Evolutionary conservation across 1,140 invertebrate genomes (phyloP).

Genomic region (Sinella curviseta): DNA sequence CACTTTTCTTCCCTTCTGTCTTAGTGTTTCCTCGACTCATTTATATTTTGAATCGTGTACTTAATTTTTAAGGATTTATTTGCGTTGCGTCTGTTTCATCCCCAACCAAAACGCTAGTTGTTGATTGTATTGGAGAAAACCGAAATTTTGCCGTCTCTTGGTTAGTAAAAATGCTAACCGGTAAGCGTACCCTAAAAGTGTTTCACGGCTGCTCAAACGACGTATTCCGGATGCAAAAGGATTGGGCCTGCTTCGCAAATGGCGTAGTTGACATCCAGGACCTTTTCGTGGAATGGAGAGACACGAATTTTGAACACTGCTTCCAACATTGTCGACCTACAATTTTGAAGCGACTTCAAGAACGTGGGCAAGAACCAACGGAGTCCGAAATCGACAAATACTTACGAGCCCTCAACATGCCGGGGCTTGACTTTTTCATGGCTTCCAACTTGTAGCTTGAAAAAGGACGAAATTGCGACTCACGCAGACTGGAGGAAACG

Average conservation of each 20-base stretch:
- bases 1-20: too few relatives aligned
- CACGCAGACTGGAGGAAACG: background rate
- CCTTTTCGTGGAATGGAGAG: background rate
- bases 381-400: background rate
- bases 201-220: background rate
- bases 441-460: background rate
- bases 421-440: background rate
- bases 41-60: too few relatives aligned
- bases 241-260: background rate
- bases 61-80: background rate
- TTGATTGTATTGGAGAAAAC: background rate
- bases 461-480: background rate
- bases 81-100: background rate
- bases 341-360: background rate
- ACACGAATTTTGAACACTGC: background rate
- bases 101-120: background rate
- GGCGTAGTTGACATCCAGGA: slow-evolving; percentile 7
- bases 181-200: background rate
- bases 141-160: background rate
- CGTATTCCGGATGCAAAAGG: background rate
- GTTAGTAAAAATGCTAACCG: background rate
- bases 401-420: background rate
- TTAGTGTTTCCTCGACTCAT: too few relatives aligned
- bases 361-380: background rate
- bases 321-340: too few relatives aligned